Conservation (phyloP, 2,888 invertebrate genomes). For the Pteria penguin region DNA sequence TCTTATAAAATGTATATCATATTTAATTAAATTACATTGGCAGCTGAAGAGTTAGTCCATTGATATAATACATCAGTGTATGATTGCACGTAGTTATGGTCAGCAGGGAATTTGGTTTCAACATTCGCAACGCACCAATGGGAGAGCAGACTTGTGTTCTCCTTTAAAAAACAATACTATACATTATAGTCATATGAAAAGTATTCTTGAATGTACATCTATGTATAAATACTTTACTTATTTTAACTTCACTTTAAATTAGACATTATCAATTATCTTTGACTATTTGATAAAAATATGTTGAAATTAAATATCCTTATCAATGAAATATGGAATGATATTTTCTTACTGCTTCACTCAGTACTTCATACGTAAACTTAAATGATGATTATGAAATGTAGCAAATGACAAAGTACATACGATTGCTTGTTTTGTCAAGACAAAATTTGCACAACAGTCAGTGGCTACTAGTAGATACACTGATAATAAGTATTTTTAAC, state of each 20-base stretch:
- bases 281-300: neutral
- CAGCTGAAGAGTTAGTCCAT: conserved; percentile 32
- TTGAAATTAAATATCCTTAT: no score
- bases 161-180: conserved; percentile 16
- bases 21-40: neutral
- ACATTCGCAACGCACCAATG: conserved; percentile 32
- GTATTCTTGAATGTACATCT: no score
- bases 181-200: neutral
- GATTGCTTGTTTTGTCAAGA: neutral
- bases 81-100: neutral
- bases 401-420: neutral
- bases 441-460: neutral
- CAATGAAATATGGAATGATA: neutral
- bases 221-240: no score
- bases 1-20: neutral
- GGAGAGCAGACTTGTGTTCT: conserved; percentile 23
- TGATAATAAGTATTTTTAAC: neutral
- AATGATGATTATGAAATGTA: neutral
- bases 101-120: neutral
- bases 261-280: no score
- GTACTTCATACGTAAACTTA: no score
- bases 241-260: no score
- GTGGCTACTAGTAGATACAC: neutral
- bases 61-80: conserved; percentile 20
- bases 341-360: no score